Evolutionary conservation across 2,888 invertebrate species (phyloP).

Genomic region (Cephus pygmeus): DNA sequence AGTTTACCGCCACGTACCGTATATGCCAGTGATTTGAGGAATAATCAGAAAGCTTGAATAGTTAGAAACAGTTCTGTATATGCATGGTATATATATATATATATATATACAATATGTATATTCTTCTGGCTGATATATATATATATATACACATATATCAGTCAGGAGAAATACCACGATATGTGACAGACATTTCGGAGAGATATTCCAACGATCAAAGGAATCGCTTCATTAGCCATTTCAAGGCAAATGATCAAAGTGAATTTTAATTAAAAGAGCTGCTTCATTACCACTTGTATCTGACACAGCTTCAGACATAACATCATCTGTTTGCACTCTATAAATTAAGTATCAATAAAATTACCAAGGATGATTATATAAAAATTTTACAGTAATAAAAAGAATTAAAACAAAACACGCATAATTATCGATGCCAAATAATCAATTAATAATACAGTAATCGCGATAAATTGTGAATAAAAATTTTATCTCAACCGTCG

Average conservation of each 20-base stretch:
- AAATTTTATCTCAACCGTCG: no score
- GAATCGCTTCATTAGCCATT: not conserved
- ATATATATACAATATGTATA: no score
- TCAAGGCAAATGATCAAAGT: not conserved
- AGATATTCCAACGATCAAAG: not conserved
- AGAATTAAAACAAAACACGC: not conserved
- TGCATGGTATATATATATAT: no score
- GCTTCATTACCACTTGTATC: not conserved
- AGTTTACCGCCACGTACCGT: no score
- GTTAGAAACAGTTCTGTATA: no score
- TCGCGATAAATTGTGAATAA: no score
- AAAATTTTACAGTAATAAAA: not conserved
- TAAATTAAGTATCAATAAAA: not conserved
- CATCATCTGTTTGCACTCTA: no score
- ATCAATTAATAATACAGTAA: not conserved
- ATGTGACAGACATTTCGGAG: not conserved
- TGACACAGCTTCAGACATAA: no score
- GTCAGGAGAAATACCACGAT: not conserved
- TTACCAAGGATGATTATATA: not conserved
- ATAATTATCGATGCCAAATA: not conserved
- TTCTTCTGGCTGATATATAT: no score
- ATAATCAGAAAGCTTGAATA: no score
- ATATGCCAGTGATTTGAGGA: no score
- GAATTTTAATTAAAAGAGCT: not conserved
- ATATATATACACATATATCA: no score